phyloP scores from a whole-genome alignment of 2,888 invertebrate species.

The Aquatica leii region DNA sequence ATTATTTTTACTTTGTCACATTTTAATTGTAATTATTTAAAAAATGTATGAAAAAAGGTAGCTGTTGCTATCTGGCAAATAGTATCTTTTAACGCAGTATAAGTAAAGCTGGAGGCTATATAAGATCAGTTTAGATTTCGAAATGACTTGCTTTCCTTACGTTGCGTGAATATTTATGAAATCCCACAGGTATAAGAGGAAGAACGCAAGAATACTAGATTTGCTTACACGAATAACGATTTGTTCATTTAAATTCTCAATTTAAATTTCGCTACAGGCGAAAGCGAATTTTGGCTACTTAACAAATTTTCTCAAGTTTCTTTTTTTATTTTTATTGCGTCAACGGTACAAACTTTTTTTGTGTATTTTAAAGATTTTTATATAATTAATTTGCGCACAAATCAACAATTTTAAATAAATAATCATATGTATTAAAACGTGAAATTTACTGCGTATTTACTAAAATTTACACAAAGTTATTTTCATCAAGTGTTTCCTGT shows the following conservation, averaged over 20 bases:
- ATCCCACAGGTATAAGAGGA: slow-evolving; percentile 28
- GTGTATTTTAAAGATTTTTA: no score
- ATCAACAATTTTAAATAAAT: no score
- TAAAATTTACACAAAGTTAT: no score
- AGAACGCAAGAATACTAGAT: slow-evolving; percentile 25
- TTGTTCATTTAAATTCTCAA: slow-evolving; percentile 28
- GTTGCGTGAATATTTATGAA: slow-evolving; percentile 30
- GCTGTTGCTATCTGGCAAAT: slow-evolving; percentile 4
- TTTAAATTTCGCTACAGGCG: slow-evolving; percentile 18
- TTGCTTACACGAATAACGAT: slow-evolving; percentile 26
- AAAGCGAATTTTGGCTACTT: slow-evolving; percentile 12
- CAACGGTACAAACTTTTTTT: no score
- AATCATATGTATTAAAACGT: no score
- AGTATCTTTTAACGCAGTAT: slow-evolving; percentile 11
- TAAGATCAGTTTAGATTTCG: slow-evolving; percentile 21
- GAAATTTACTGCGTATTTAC: no score
- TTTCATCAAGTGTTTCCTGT: no score
- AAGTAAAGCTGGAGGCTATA: slow-evolving; percentile 16
- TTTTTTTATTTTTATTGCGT: slow-evolving; percentile 7
- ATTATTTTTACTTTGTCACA: no score
- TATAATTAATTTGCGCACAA: no score
- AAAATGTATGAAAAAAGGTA: background rate
- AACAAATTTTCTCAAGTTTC: slow-evolving; percentile 6
- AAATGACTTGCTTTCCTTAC: slow-evolving; percentile 20
- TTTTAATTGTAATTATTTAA: no score